These are phyloP conservation scores for Corvus hawaiiensis DNA, from an alignment of 2,113 vertebrate species.

Conservation along the genomic window DNA sequence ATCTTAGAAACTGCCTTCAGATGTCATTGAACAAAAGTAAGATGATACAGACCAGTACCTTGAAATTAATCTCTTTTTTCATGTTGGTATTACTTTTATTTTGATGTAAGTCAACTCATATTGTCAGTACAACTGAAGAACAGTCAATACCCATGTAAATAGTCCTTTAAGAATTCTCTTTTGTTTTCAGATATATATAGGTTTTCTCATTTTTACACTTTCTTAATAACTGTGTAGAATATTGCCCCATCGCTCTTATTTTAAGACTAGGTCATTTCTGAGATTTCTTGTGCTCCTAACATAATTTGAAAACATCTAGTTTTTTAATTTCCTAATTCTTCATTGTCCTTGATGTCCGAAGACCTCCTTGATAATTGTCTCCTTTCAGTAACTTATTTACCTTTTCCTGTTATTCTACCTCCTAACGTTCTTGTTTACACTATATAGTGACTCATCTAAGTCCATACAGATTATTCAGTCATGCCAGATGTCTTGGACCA, in stretches of 20 bases:
- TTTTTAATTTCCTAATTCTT: background rate
- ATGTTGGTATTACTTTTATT: background rate
- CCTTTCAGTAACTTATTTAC: background rate
- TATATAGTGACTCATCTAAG: background rate
- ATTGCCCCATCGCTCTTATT: background rate
- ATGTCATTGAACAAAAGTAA: slow-evolving; percentile 13
- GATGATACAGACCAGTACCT: background rate
- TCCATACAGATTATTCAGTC: background rate
- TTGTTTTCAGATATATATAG: background rate
- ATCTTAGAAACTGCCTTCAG: slow-evolving; percentile 28
- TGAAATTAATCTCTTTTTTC: slow-evolving; percentile 27
- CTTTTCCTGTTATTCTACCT: background rate
- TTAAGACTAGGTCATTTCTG: background rate
- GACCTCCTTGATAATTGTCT: background rate
- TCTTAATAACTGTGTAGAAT: background rate
- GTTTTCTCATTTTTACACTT: background rate
- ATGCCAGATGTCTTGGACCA: background rate
- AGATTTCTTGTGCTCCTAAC: background rate
- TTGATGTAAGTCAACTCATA: background rate
- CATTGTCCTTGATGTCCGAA: background rate
- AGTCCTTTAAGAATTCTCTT: background rate
- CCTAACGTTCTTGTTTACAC: background rate
- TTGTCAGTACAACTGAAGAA: background rate
- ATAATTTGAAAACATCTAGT: background rate
- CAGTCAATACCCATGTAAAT: background rate